A percentile compares a stretch with the other conserved stretches of the same genome.
Conservation (phyloP, 2,113 vertebrate species). For the Erythrocercus mccallii region DNA sequence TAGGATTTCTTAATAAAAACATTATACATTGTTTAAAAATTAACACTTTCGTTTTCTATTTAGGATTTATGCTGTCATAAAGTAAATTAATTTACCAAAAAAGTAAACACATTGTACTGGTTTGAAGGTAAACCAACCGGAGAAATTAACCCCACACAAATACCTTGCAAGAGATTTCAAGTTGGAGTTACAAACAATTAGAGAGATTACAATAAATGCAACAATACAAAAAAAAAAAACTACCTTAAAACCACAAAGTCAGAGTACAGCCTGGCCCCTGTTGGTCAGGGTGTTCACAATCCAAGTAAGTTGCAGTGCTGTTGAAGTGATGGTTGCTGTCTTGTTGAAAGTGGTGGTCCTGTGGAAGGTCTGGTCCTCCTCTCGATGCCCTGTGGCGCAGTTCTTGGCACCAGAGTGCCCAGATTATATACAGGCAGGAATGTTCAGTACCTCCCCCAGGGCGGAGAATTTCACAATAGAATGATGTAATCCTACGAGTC, state of each 20-base stretch:
- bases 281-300: background rate
- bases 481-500: background rate
- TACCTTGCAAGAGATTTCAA: background rate
- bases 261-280: background rate
- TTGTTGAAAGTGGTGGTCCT: background rate
- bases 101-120: background rate
- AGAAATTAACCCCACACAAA: background rate
- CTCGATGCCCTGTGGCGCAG: background rate
- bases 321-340: background rate
- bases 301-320: background rate
- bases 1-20: background rate
- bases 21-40: background rate
- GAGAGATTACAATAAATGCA: background rate
- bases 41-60: background rate
- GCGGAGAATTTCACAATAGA: background rate
- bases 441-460: background rate
- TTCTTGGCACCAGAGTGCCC: background rate
- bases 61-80: background rate
- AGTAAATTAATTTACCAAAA: background rate
- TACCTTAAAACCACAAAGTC: background rate
- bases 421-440: background rate
- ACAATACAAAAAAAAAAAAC: background rate
- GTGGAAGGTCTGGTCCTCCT: background rate
- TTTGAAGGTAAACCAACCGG: background rate
- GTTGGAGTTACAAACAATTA: background rate